Evolutionary conservation across 2,888 invertebrate species (phyloP).

Genomic region (Chymomyza caudatula): DNA sequence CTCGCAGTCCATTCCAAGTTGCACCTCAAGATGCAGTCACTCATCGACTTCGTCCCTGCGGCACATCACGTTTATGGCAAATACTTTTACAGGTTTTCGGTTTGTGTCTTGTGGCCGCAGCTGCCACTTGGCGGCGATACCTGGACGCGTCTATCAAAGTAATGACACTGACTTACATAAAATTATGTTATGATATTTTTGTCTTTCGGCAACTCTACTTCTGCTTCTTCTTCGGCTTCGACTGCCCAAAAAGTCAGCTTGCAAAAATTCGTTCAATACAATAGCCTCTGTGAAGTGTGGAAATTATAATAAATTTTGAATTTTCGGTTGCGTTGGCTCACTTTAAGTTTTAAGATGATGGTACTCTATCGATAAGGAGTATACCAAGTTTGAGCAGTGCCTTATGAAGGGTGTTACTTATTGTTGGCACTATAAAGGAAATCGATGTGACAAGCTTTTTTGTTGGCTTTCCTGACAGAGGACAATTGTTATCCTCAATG

Average conservation of each 20-base stretch:
- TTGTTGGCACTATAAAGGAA: too few relatives aligned
- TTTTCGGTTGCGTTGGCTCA: conserved; percentile 24
- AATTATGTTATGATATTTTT: conserved; percentile 31
- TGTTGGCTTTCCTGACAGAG: too few relatives aligned
- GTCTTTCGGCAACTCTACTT: not conserved
- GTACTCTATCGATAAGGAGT: not conserved
- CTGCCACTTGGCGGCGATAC: conserved; percentile 21
- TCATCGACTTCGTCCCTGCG: conserved; percentile 23
- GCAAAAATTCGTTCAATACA: not conserved
- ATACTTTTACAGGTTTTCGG: not conserved
- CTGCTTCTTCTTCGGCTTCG: not conserved
- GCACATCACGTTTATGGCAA: conserved; percentile 37
- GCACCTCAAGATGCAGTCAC: too few relatives aligned
- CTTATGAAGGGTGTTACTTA: too few relatives aligned
- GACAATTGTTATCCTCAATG: too few relatives aligned
- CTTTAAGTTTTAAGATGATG: not conserved
- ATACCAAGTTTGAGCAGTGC: not conserved
- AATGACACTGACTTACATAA: conserved; percentile 50
- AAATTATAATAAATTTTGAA: conserved; percentile 68
- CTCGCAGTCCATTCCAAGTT: not conserved
- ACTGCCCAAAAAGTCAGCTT: not conserved
- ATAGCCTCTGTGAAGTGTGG: conserved; percentile 52
- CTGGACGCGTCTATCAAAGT: conserved; percentile 61
- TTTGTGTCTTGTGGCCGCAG: not conserved
- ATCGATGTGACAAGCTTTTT: too few relatives aligned